Percentiles rank a stretch among this genome's conserved stretches.
Evolutionary conservation across 2,888 invertebrate genomes (phyloP).

Genomic region (Amiota communis): DNA sequence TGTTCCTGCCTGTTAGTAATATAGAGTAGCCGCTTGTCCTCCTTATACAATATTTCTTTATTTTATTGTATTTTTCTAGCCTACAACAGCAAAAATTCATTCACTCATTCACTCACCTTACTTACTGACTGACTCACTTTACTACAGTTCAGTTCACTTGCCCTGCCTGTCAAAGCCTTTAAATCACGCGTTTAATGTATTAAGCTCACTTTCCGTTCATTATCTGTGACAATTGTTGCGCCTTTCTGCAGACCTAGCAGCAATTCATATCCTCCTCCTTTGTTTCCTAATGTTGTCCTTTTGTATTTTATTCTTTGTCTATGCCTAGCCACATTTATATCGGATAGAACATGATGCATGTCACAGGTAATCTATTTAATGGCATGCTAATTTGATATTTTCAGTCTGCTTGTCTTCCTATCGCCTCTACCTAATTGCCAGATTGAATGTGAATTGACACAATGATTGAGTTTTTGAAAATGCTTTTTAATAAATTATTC

Average conservation of each 20-base stretch:
- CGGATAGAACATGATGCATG: neutral
- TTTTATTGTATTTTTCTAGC: neutral
- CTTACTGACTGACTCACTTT: too few relatives aligned
- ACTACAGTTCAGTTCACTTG: too few relatives aligned
- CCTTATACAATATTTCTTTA: neutral
- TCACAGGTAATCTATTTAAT: conserved; percentile 47
- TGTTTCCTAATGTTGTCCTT: conserved; percentile 45
- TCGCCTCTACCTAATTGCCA: too few relatives aligned
- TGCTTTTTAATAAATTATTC: conserved; percentile 35
- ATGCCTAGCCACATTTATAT: conserved; percentile 24
- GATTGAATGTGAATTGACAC: too few relatives aligned
- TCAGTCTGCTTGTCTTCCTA: neutral
- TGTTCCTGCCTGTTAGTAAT: neutral
- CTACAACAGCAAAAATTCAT: too few relatives aligned
- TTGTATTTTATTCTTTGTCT: conserved; percentile 25
- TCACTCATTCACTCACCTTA: too few relatives aligned
- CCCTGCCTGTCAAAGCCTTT: neutral
- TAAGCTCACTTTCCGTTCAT: conserved; percentile 53
- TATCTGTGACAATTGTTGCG: conserved; percentile 58
- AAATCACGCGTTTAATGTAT: conserved; percentile 32
- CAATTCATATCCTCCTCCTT: conserved; percentile 35
- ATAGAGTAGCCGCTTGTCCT: too few relatives aligned
- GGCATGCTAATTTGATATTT: conserved; percentile 50
- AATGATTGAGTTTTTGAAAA: conserved; percentile 26
- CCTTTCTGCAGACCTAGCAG: conserved; percentile 11